Percentiles rank a stretch among this genome's conserved stretches.
Conservation (phyloP, 2,113 vertebrate species). For the Apteryx owenii region DNA sequence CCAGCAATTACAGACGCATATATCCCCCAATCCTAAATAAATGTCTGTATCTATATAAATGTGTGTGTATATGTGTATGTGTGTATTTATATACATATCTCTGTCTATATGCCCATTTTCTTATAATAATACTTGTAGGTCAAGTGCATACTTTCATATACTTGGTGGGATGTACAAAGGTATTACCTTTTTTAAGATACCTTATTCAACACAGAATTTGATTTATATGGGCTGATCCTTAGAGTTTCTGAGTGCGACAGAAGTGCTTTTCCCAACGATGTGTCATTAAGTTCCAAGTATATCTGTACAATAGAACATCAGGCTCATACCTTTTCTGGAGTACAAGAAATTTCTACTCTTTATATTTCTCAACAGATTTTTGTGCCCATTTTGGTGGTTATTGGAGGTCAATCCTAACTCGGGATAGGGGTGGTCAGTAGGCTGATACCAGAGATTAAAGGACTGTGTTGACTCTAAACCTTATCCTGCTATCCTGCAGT, state of each 20-base stretch:
- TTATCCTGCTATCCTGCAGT: constrained; percentile 16
- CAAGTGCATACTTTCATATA: background rate
- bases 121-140: background rate
- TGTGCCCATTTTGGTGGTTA: background rate
- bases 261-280: background rate
- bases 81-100: no score
- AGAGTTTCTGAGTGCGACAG: background rate
- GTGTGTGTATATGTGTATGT: background rate
- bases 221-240: background rate
- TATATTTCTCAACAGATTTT: background rate
- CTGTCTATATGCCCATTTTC: background rate
- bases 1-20: background rate
- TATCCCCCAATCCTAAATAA: background rate
- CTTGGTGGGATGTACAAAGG: background rate
- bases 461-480: constrained; percentile 35
- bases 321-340: background rate
- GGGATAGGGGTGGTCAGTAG: background rate
- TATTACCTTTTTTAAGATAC: background rate
- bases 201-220: background rate
- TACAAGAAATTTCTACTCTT: background rate
- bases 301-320: background rate
- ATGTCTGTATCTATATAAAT: background rate
- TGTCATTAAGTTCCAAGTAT: background rate
- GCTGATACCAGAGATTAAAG: constrained; percentile 33
- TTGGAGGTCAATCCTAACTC: background rate